Evolutionary conservation across 2,888 invertebrate genomes (phyloP), one percentile per base, ranked within the genome.

Genomic region (Morpho helenor): DNA sequence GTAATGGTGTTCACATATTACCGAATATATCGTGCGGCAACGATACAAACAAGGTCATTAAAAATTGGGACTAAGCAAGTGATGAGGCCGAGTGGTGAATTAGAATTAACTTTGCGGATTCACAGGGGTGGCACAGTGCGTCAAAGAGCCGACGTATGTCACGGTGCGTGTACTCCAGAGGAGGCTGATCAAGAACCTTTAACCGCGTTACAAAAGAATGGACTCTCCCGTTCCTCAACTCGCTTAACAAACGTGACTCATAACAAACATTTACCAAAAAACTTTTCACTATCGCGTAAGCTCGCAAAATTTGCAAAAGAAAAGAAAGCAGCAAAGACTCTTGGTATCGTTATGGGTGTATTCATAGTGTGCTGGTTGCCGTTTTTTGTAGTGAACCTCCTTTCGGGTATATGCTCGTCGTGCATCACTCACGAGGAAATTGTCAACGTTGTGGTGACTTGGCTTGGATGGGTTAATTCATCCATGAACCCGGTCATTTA

Each of bases 1-100:
- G 97, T 99, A 58, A 99, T 99, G 98, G 96, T 99, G 67, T 98
- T 99, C 84, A 99, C 99, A 5, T 99, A 99, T 83, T 98, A 97
- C 83, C 94, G 96, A 68, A 99, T 99, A 71, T 99, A 99, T 87
- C 92, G 96, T 49, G 98, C 98, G 3, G 99, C 99, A 5, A 95
- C 96, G 2, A 95, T 96, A 70, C 98, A 98, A 86, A 98, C 97
- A 56, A 93, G 96, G 65, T 97, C 97, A 56, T 91, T 99, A 43
- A 96, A 97, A 76, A 93, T 96, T 61, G 99, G 99, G 61, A 96
- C 97, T 59, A 98, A 98, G 75, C 96, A 96, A 86, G 96, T 96
- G 69, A 93, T 96, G 84, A 93, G 96, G 82, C 95, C 96, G 23
- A 94, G 96, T 66, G 97, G 97, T 8, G 96, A 97, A 77, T 84